A percentile compares a stretch with the other conserved stretches of the same genome.
These are phyloP conservation scores for Morpho deidamia DNA, from an alignment of 2,888 invertebrate genomes.

Conservation along the genomic window DNA sequence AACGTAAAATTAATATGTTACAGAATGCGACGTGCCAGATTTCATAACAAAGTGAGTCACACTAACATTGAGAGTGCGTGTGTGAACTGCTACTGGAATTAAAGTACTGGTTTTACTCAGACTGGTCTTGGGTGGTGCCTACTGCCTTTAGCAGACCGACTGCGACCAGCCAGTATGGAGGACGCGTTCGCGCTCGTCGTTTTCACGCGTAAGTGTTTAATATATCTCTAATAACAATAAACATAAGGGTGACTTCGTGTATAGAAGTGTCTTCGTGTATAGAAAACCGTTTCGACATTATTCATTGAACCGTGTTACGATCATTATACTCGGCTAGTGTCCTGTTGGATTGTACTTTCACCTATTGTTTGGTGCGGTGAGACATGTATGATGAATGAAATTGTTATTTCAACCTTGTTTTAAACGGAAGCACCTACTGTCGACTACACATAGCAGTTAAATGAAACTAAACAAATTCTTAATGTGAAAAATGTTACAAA, in stretches of 20 bases:
- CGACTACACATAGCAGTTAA: no score
- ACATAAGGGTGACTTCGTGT: slow-evolving; percentile 4
- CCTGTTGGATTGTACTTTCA: slow-evolving; percentile 20
- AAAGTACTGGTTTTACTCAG: slow-evolving; percentile 17
- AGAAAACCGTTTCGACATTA: slow-evolving; percentile 17
- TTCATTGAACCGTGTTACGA: slow-evolving; percentile 20
- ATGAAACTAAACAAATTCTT: no score
- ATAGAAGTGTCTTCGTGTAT: background rate
- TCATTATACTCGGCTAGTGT: slow-evolving; percentile 2
- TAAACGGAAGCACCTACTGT: no score
- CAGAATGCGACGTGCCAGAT: background rate
- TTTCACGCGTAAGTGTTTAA: slow-evolving; percentile 57
- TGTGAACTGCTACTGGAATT: slow-evolving; percentile 17
- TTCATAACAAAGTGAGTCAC: slow-evolving; percentile 4
- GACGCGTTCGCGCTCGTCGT: slow-evolving; percentile 54
- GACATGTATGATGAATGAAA: background rate
- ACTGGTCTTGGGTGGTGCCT: slow-evolving; percentile 1
- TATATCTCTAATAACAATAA: slow-evolving; percentile 3
- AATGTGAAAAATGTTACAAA: no score
- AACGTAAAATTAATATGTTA: no score
- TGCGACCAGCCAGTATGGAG: slow-evolving; percentile 48
- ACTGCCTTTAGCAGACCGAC: slow-evolving; percentile 30
- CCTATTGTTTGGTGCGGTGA: slow-evolving; percentile 12
- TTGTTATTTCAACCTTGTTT: background rate
- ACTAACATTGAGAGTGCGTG: background rate